Conservation (phyloP, 2,888 invertebrate genomes). For the Cyclophora punctaria region DNA sequence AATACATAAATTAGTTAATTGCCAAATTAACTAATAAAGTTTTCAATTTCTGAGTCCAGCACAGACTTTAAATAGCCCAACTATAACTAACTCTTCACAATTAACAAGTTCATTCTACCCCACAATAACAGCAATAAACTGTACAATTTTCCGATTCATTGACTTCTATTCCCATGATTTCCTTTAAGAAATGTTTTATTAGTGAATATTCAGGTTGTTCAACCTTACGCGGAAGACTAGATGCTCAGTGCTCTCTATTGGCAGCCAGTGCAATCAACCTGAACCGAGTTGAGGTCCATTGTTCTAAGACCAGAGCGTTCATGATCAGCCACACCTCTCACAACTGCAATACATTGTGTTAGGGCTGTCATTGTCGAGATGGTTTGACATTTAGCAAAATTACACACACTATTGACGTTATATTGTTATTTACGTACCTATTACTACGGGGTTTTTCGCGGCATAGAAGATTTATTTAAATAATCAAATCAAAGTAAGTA, state of each 20-base stretch:
- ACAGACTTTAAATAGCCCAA: too few relatives aligned
- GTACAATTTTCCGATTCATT: slow-evolving; percentile 2
- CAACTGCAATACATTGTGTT: slow-evolving; percentile 4
- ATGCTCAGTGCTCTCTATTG: slow-evolving; percentile 40
- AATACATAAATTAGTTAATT: too few relatives aligned
- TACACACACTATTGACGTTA: too few relatives aligned
- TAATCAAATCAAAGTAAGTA: too few relatives aligned
- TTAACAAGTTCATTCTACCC: too few relatives aligned
- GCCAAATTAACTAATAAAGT: too few relatives aligned
- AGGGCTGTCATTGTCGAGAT: neutral
- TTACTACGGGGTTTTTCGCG: too few relatives aligned
- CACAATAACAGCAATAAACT: neutral
- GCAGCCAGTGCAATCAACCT: slow-evolving; percentile 63
- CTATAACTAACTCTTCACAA: too few relatives aligned
- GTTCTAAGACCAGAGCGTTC: slow-evolving; percentile 39
- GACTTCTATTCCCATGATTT: slow-evolving; percentile 4
- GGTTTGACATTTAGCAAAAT: too few relatives aligned
- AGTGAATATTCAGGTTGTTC: slow-evolving; percentile 26
- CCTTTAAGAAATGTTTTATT: slow-evolving; percentile 1
- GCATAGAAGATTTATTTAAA: too few relatives aligned
- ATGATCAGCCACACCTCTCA: slow-evolving; percentile 25
- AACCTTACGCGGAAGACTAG: slow-evolving; percentile 30
- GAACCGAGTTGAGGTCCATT: slow-evolving; percentile 43
- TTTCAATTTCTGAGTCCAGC: too few relatives aligned
- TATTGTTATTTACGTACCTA: too few relatives aligned